These are phyloP conservation scores for Daptonema setosum DNA, from an alignment of 2,888 invertebrate genomes.

Conservation along the genomic window DNA sequence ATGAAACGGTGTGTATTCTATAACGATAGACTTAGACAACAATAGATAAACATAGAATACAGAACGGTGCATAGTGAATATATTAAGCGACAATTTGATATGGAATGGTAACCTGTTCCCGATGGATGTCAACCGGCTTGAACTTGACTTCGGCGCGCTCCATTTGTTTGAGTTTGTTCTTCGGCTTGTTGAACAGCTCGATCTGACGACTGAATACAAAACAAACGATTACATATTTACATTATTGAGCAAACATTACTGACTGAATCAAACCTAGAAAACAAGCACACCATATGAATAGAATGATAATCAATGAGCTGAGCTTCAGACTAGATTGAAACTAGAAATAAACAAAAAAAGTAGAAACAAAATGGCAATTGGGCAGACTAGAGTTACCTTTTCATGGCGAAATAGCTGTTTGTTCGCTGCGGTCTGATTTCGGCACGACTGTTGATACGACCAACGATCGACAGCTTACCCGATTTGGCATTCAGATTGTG, in stretches of 20 bases:
- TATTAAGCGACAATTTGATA: too few species aligned
- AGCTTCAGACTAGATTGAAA: neutral
- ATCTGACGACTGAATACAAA: constrained; percentile 14
- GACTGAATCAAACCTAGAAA: too few species aligned
- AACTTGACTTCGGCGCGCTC: constrained; percentile 23
- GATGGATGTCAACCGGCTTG: constrained; percentile 20
- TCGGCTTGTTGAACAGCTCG: constrained; percentile 19
- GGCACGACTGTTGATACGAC: constrained; percentile 16
- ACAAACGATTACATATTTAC: neutral
- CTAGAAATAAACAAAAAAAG: neutral
- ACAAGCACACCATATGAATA: neutral
- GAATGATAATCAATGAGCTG: neutral
- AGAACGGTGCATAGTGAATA: too few species aligned
- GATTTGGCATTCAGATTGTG: neutral
- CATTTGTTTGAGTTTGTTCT: constrained; percentile 16
- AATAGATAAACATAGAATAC: too few species aligned
- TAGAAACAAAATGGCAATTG: neutral
- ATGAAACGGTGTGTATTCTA: too few species aligned
- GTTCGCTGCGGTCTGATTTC: constrained; percentile 21
- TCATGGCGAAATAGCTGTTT: constrained; percentile 21
- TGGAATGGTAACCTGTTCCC: constrained; percentile 16
- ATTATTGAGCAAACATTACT: too few species aligned
- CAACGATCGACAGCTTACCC: neutral
- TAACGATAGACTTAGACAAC: too few species aligned
- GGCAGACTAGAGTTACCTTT: too few species aligned